A percentile compares a stretch with the other conserved stretches of the same genome.
Evolutionary conservation across 2,888 invertebrate genomes (phyloP).

Genomic region (Penaeus monodon): DNA sequence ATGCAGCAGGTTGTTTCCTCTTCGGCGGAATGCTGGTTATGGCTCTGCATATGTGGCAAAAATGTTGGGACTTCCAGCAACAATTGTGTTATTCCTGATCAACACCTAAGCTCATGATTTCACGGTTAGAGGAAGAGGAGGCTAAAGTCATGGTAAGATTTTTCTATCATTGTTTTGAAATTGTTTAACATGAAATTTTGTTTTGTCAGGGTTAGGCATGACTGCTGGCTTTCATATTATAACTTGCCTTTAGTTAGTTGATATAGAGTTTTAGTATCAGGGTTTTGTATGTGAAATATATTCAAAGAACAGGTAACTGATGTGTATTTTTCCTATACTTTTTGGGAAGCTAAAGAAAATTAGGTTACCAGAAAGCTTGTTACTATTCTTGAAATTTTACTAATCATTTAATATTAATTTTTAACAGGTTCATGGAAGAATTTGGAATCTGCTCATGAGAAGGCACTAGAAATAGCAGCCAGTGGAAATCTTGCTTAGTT

Average conservation of each 20-base stretch:
- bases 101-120: conserved; percentile 67
- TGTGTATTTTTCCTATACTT: too few species aligned
- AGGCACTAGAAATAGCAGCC: conserved; percentile 68
- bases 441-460: conserved; percentile 71
- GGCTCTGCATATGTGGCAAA: conserved; percentile 71
- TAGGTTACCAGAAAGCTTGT: not conserved
- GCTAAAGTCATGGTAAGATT: conserved; percentile 60
- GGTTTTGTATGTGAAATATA: too few species aligned
- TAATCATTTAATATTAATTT: not conserved
- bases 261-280: too few species aligned
- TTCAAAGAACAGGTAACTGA: too few species aligned
- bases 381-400: not conserved
- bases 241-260: too few species aligned
- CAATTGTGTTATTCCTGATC: conserved; percentile 70
- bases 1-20: conserved; percentile 68
- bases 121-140: conserved; percentile 49
- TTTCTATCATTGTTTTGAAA: not conserved
- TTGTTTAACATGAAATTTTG: not conserved
- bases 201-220: too few species aligned
- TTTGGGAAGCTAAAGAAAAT: too few species aligned
- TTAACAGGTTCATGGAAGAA: conserved; percentile 69
- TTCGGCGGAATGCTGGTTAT: conserved; percentile 74
- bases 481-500: conserved; percentile 67
- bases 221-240: too few species aligned
- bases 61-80: conserved; percentile 69